phyloP scores from a whole-genome alignment of 2,113 vertebrate genomes.

The Thunnus maccoyii region DNA sequence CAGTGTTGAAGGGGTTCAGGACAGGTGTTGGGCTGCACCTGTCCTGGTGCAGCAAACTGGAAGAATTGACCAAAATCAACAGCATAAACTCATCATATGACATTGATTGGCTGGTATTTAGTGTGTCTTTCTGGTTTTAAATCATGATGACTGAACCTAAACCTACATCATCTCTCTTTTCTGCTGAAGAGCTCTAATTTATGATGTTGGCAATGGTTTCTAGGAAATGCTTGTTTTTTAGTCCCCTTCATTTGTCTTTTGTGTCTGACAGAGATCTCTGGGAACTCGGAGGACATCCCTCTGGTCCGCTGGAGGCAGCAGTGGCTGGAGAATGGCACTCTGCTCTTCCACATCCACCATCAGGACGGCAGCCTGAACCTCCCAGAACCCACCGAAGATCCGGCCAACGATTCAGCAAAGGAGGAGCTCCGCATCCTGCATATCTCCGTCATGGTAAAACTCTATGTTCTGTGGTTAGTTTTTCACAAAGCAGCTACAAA shows the following conservation, averaged over 20 bases:
- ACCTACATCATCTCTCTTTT: background rate
- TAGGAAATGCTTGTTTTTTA: background rate
- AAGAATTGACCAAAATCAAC: no score
- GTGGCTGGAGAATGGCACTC: constrained; percentile 97
- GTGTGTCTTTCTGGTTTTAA: background rate
- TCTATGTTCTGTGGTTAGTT: background rate
- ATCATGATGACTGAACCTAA: background rate
- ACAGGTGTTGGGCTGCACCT: no score
- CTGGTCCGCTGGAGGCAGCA: constrained; percentile 98
- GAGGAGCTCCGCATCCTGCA: constrained; percentile 98
- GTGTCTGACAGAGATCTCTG: constrained; percentile 91
- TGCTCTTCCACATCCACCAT: constrained; percentile 99
- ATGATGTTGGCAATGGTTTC: background rate
- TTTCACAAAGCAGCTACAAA: constrained; percentile 15
- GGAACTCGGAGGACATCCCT: constrained; percentile 97
- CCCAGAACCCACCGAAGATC: constrained; percentile 92
- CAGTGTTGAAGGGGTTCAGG: no score
- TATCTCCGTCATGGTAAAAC: constrained; percentile 96
- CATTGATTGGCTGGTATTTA: no score
- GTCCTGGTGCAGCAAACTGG: no score
- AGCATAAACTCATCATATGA: no score
- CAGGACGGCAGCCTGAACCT: constrained; percentile 92
- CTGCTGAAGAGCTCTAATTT: background rate
- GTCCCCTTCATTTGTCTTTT: constrained; percentile 1
- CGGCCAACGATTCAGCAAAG: constrained; percentile 90